Percentiles rank a stretch among this genome's conserved stretches.
Evolutionary conservation across 2,113 vertebrate species (phyloP).

Genomic region (Craseonycteris thonglongyai): DNA sequence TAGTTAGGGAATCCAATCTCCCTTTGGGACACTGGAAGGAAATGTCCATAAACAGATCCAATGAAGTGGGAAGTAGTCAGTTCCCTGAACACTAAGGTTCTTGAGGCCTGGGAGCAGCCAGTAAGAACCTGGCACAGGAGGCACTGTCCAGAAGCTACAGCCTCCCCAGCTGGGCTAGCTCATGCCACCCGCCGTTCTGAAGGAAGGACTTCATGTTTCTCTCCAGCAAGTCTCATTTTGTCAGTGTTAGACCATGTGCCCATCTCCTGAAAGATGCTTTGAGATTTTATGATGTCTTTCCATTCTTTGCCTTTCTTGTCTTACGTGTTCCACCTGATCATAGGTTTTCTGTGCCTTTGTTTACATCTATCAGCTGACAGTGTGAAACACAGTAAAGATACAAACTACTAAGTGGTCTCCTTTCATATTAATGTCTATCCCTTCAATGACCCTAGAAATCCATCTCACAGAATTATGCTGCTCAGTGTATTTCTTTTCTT

Average conservation of each 20-base stretch:
- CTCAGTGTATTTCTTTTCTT: not conserved
- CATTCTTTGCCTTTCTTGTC: not conserved
- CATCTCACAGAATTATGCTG: not conserved
- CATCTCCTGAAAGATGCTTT: not conserved
- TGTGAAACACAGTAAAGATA: not conserved
- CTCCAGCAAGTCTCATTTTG: not conserved
- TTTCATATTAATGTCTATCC: not conserved
- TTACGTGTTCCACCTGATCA: not conserved
- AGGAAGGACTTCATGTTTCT: not conserved
- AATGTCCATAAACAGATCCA: not conserved
- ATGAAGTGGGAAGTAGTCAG: not conserved
- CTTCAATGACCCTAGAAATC: not conserved
- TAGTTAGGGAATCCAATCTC: not conserved
- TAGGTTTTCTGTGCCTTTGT: not conserved
- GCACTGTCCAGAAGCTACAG: not conserved
- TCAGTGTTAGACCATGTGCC: not conserved
- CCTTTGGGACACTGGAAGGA: not conserved
- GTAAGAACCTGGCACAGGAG: fast-evolving
- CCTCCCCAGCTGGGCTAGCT: not conserved
- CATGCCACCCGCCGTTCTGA: not conserved
- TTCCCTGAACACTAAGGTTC: not conserved
- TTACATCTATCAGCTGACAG: not conserved
- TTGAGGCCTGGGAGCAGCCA: not conserved
- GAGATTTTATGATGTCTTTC: not conserved
- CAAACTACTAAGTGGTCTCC: not conserved